Conservation (phyloP, 1,140 invertebrate species). For the Pseudoatta argentina region DNA sequence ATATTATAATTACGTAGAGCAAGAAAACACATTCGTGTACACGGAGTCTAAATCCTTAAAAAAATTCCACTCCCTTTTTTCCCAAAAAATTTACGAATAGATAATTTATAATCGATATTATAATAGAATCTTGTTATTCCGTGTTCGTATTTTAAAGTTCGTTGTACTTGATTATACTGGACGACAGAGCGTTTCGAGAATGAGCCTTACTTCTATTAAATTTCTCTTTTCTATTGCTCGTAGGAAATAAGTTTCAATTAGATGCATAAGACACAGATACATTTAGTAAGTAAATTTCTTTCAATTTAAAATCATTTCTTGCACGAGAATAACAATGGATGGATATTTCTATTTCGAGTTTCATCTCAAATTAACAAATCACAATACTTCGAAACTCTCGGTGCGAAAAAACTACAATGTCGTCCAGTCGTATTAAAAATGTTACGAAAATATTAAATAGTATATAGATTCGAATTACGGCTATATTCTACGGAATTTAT, state of each 20-base stretch:
- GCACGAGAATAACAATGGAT: background rate
- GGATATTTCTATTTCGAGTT: conserved; percentile 9
- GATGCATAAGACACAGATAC: background rate
- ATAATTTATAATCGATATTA: conserved; percentile 48
- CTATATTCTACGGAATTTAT: conserved; percentile 50
- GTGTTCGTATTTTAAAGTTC: conserved; percentile 52
- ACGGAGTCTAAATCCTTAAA: conserved; percentile 37
- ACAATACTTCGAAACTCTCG: background rate
- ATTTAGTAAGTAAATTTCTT: background rate
- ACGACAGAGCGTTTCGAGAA: conserved; percentile 26
- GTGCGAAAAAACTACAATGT: conserved; percentile 13
- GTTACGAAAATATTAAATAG: conserved; percentile 37
- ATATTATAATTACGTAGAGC: background rate
- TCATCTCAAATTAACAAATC: background rate
- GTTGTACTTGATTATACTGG: conserved; percentile 50
- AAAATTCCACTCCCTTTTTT: conserved; percentile 28
- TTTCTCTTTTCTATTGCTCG: conserved; percentile 8
- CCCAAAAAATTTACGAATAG: conserved; percentile 39
- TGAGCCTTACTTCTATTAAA: conserved; percentile 14
- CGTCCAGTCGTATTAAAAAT: conserved; percentile 40
- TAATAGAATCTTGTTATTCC: conserved; percentile 51
- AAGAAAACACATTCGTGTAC: conserved; percentile 18
- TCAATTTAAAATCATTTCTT: background rate
- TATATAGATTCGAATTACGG: conserved; percentile 32
- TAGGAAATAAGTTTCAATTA: conserved; percentile 3